Conservation (phyloP, 1,140 invertebrate species). For the Camponotus pennsylvanicus region DNA sequence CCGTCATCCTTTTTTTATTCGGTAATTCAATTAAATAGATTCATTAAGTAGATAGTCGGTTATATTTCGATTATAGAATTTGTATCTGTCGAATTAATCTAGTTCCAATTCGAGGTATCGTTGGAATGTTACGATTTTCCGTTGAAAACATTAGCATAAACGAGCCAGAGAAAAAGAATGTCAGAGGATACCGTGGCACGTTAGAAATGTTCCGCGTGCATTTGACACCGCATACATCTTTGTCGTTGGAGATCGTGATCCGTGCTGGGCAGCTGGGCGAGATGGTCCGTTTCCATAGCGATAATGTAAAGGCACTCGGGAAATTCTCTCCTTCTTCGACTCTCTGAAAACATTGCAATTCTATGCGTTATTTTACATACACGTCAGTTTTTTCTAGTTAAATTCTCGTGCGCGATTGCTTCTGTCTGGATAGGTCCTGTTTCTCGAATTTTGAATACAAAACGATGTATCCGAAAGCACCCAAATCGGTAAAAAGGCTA, state of each 20-base stretch:
- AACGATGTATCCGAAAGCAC: not conserved
- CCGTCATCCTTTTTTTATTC: too few species aligned
- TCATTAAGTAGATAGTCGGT: too few species aligned
- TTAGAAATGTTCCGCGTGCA: conserved; percentile 47
- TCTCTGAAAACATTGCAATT: conserved; percentile 27
- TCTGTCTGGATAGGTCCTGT: not conserved
- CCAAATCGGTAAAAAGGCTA: not conserved
- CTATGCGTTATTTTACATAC: not conserved
- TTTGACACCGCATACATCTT: conserved; percentile 69
- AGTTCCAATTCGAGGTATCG: not conserved
- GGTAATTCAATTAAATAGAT: too few species aligned
- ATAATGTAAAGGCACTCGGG: conserved; percentile 31
- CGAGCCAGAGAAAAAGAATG: conserved; percentile 11
- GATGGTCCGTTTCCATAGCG: conserved; percentile 42
- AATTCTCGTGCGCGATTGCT: not conserved
- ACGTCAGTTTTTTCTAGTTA: too few species aligned
- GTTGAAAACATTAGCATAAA: not conserved
- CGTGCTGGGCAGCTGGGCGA: conserved; percentile 47
- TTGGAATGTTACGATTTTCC: not conserved
- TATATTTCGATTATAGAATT: not conserved
- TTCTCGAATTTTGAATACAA: not conserved
- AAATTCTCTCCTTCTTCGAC: conserved; percentile 14
- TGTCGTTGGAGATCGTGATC: conserved; percentile 44
- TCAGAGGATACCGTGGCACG: conserved; percentile 6
- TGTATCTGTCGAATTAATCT: not conserved